phyloP scores from a whole-genome alignment of 2,113 vertebrate genomes.

The Oceanodroma tethys region DNA sequence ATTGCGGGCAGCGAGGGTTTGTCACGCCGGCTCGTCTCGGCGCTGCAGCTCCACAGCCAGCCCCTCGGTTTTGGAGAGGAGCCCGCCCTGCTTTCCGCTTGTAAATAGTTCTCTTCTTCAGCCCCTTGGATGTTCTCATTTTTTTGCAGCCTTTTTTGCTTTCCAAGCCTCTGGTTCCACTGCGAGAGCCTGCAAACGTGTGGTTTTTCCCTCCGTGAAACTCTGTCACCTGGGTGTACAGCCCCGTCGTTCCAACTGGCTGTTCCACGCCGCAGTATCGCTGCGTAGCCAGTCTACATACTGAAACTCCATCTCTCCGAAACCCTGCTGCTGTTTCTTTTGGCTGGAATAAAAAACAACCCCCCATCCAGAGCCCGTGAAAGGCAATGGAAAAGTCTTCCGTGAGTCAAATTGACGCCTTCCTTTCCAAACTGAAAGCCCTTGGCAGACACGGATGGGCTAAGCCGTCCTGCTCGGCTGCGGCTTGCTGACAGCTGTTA shows the following conservation, averaged over 20 bases:
- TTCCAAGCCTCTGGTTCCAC: background rate
- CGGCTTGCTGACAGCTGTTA: background rate
- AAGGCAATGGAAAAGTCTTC: conserved; percentile 37
- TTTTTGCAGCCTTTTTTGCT: background rate
- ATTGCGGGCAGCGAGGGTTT: background rate
- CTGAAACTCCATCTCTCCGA: background rate
- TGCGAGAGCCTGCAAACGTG: background rate
- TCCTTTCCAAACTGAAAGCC: conserved; percentile 6
- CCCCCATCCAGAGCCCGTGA: background rate
- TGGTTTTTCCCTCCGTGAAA: background rate
- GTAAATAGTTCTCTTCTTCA: background rate
- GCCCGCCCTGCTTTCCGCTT: fast-evolving
- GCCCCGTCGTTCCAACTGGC: background rate
- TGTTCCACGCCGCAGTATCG: background rate
- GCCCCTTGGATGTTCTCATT: background rate
- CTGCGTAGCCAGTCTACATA: background rate
- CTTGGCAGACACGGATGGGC: background rate
- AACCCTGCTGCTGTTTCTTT: background rate
- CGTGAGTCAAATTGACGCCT: background rate
- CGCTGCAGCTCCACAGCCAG: background rate
- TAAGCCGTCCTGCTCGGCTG: background rate
- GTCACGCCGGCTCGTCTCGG: fast-evolving
- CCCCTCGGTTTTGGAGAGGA: background rate
- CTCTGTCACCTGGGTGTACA: background rate
- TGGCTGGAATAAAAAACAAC: background rate